phyloP scores from a whole-genome alignment of 2,113 vertebrate genomes.

The Albula glossodonta region DNA sequence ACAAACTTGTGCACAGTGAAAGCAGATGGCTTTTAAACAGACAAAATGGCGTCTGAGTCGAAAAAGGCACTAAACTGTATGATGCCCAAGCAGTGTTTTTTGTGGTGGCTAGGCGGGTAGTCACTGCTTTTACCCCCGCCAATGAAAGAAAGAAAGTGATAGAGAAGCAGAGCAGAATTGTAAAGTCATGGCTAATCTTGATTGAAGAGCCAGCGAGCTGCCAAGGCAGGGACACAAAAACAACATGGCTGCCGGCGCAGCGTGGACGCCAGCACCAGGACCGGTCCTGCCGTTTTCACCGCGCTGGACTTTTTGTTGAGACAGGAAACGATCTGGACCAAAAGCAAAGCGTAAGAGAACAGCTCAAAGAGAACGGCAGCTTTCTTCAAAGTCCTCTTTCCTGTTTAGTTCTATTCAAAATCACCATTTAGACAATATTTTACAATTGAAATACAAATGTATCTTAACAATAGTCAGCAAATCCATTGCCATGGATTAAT shows the following conservation, averaged over 20 bases:
- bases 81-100: neutral
- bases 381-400: neutral
- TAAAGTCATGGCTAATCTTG: neutral
- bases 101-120: neutral
- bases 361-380: neutral
- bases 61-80: neutral
- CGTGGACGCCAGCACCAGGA: constrained; percentile 29
- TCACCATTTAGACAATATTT: neutral
- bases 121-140: neutral
- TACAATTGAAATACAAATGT: neutral
- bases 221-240: constrained; percentile 32
- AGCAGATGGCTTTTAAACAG: neutral
- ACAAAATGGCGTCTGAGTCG: constrained; percentile 11
- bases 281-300: constrained; percentile 31
- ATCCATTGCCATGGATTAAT: neutral
- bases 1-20: neutral
- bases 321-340: neutral
- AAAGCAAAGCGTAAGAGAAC: neutral
- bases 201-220: constrained; percentile 9
- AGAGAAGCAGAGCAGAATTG: neutral
- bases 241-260: constrained; percentile 42
- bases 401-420: no score
- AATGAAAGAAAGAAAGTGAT: neutral
- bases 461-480: constrained; percentile 18
- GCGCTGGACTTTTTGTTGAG: neutral